Percentiles rank a stretch among this genome's conserved stretches.
Conservation (phyloP, 2,888 invertebrate genomes). For the Oscheius sp. region DNA sequence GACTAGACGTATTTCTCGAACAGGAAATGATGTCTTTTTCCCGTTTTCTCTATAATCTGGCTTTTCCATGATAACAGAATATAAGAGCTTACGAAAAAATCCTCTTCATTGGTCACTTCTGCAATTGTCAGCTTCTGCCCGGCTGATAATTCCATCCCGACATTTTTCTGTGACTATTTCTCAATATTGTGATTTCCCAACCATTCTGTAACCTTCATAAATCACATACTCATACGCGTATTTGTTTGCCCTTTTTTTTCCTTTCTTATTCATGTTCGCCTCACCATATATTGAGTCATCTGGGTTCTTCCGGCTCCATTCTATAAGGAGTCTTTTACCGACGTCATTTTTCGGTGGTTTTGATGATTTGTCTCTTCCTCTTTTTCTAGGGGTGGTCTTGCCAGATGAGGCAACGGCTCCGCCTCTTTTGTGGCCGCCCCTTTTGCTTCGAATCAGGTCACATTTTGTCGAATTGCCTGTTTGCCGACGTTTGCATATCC, state of each 20-base stretch:
- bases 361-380: background rate
- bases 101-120: too few species aligned
- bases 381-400: background rate
- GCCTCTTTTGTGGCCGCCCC: background rate
- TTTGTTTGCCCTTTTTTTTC: background rate
- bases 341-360: too few species aligned
- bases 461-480: background rate
- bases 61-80: too few species aligned
- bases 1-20: too few species aligned
- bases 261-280: background rate
- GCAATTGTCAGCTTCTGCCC: background rate
- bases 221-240: background rate
- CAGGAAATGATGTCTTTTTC: too few species aligned
- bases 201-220: background rate
- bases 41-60: too few species aligned
- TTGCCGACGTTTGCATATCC: background rate
- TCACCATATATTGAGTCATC: background rate
- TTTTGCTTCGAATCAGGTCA: background rate
- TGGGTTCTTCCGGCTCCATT: background rate
- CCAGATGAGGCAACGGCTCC: background rate
- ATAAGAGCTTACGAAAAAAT: too few species aligned
- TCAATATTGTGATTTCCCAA: background rate
- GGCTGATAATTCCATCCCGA: background rate
- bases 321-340: background rate
- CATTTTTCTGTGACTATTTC: constrained; percentile 6